A percentile compares a stretch with the other conserved stretches of the same genome.
Conservation (phyloP, 2,888 invertebrate genomes). For the Agriopis marginaria region DNA sequence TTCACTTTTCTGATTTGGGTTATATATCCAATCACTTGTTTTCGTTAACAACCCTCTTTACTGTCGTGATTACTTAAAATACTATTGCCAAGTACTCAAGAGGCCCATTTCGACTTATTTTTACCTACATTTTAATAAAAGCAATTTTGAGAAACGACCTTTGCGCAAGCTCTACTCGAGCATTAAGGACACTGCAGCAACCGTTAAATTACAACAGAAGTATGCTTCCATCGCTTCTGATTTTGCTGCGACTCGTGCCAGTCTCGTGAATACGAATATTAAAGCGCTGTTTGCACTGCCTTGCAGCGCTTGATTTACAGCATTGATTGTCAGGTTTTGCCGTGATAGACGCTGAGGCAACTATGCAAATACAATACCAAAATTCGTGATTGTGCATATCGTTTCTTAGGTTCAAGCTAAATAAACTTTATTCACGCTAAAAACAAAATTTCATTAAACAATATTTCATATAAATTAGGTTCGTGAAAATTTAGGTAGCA, state of each 20-base stretch:
- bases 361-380: conserved; percentile 57
- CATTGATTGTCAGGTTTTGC: conserved; percentile 52
- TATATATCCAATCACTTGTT: conserved; percentile 42
- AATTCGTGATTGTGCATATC: conserved; percentile 50
- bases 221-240: conserved; percentile 57
- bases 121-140: conserved; percentile 57
- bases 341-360: conserved; percentile 55
- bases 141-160: conserved; percentile 72
- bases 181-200: conserved; percentile 73
- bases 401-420: conserved; percentile 36
- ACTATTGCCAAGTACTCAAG: conserved; percentile 42
- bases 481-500: conserved; percentile 4
- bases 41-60: conserved; percentile 32
- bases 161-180: conserved; percentile 72
- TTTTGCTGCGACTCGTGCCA: conserved; percentile 52
- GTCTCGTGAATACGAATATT: conserved; percentile 51
- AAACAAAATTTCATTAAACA: conserved; percentile 3
- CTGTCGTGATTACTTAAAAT: conserved; percentile 22
- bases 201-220: conserved; percentile 62
- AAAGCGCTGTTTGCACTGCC: conserved; percentile 49
- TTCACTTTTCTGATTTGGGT: conserved; percentile 65
- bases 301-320: conserved; percentile 51
- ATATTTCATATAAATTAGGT: not conserved
- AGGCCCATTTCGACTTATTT: conserved; percentile 54
- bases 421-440: conserved; percentile 31